Evolutionary conservation across 1,140 invertebrate genomes (phyloP).

Genomic region (Drosophila sulfurigaster): DNA sequence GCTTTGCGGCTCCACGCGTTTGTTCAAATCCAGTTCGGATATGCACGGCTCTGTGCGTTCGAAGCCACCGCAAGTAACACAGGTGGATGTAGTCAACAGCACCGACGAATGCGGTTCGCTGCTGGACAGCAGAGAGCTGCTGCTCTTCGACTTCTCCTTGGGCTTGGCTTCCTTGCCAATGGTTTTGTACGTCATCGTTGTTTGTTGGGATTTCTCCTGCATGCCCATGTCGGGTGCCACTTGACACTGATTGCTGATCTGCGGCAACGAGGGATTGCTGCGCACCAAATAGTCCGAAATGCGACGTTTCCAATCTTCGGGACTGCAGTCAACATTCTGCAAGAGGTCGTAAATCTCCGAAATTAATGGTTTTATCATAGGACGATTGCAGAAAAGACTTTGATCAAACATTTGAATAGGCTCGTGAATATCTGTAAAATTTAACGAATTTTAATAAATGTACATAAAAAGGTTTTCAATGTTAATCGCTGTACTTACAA

Average conservation of each 20-base stretch:
- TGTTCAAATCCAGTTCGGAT: conserved; percentile 57
- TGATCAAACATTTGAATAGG: conserved; percentile 64
- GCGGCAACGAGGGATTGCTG: conserved; percentile 59
- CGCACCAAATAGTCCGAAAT: conserved; percentile 66
- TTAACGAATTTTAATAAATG: too few species aligned
- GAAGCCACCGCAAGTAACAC: conserved; percentile 73
- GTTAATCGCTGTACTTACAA: conserved; percentile 86
- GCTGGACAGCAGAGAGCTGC: conserved; percentile 35
- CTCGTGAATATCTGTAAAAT: conserved; percentile 67
- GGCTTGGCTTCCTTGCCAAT: conserved; percentile 32
- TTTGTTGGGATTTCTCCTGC: conserved; percentile 64
- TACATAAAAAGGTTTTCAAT: not conserved
- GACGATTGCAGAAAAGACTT: conserved; percentile 53
- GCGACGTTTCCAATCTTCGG: conserved; percentile 71
- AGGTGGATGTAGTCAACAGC: conserved; percentile 67
- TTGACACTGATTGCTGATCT: conserved; percentile 66
- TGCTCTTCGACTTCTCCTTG: conserved; percentile 35
- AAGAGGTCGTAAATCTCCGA: conserved; percentile 69
- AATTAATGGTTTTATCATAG: conserved; percentile 65
- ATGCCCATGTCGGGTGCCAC: conserved; percentile 34
- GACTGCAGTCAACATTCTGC: conserved; percentile 65
- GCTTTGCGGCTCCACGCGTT: conserved; percentile 54
- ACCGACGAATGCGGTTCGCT: conserved; percentile 60
- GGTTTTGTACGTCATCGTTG: conserved; percentile 48
- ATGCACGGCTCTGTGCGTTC: conserved; percentile 49